phyloP scores from a whole-genome alignment of 2,888 invertebrate species.

The Phengaris arion region DNA sequence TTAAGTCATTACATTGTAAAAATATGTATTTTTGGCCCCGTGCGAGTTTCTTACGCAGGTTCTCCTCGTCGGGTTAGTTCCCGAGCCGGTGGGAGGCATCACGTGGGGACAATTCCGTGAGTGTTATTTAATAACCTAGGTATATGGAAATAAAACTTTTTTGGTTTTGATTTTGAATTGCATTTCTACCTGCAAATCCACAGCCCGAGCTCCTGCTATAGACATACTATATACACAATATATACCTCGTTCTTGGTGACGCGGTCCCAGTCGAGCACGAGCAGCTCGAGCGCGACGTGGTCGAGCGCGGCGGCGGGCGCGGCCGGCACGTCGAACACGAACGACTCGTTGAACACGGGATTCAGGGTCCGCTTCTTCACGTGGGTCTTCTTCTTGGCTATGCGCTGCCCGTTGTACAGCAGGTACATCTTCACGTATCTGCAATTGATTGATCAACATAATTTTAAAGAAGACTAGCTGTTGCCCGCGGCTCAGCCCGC shows the following conservation, averaged over 20 bases:
- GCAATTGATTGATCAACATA: constrained; percentile 26
- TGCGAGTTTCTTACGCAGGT: too few species aligned
- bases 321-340: constrained; percentile 97
- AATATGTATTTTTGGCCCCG: too few species aligned
- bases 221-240: background rate
- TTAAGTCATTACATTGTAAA: too few species aligned
- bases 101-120: too few species aligned
- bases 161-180: too few species aligned
- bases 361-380: constrained; percentile 98
- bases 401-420: constrained; percentile 97
- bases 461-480: too few species aligned
- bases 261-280: constrained; percentile 97
- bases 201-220: background rate
- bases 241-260: constrained; percentile 98
- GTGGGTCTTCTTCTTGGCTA: constrained; percentile 99
- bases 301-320: constrained; percentile 85
- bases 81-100: too few species aligned
- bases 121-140: too few species aligned
- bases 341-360: constrained; percentile 99
- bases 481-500: too few species aligned
- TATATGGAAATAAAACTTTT: too few species aligned
- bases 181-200: background rate
- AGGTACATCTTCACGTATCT: constrained; percentile 96
- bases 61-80: too few species aligned
- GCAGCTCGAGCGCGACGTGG: constrained; percentile 91